phyloP scores from a whole-genome alignment of 2,113 vertebrate species.

The Thunnus maccoyii region DNA sequence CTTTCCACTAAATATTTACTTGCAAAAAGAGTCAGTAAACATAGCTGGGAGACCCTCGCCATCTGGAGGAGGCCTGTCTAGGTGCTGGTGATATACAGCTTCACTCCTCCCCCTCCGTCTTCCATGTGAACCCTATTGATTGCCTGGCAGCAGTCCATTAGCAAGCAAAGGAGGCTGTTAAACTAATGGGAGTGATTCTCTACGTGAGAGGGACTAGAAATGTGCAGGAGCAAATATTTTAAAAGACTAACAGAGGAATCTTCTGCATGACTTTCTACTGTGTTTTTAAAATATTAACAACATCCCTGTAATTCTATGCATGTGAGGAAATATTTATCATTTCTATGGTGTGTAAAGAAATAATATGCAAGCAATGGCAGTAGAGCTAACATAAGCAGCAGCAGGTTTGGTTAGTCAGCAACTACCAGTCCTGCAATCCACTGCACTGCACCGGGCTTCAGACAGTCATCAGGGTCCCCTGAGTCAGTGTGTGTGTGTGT shows the following conservation, averaged over 20 bases:
- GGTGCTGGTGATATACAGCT: conserved; percentile 30
- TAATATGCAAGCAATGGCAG: conserved; percentile 33
- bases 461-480: conserved; percentile 59
- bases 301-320: not conserved
- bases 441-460: conserved; percentile 55
- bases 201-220: not conserved
- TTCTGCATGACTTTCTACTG: not conserved
- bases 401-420: conserved; percentile 72
- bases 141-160: conserved; percentile 40
- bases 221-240: not conserved
- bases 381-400: conserved; percentile 44
- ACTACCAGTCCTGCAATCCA: conserved; percentile 46
- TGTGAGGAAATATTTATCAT: not conserved
- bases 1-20: conserved; percentile 21
- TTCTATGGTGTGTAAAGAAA: conserved; percentile 22
- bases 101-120: conserved; percentile 20
- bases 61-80: conserved; percentile 25
- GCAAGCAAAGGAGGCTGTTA: conserved; percentile 39
- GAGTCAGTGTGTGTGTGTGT: not conserved
- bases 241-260: not conserved
- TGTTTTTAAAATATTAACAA: not conserved
- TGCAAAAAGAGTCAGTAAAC: conserved; percentile 7
- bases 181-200: conserved; percentile 30
- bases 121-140: conserved; percentile 56
- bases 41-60: not conserved